Base-by-base conservation (phyloP, 2,113 vertebrate genomes). In the Campylorhamphus procurvoides region DNA sequence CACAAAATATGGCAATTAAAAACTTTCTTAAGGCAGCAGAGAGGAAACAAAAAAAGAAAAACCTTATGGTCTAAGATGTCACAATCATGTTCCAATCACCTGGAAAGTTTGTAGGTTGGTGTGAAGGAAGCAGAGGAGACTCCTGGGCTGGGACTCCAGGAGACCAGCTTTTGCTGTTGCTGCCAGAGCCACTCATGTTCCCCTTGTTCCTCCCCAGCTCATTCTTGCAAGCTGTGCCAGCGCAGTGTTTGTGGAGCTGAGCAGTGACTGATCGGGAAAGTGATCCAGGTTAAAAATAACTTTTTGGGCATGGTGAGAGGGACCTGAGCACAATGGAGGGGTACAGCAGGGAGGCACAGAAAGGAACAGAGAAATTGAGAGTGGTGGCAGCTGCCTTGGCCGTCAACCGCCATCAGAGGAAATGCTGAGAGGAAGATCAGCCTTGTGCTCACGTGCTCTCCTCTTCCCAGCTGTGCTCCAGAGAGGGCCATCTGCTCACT, bases 381-480 rank as follows among this genome's bases (percentile, higher is more conserved):
- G 71, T 6, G 1, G 27, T 72, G 87, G 81, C 64, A 87, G 81
- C 74, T 94, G 77, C 69, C 44, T 89, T 75, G 81, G 56, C 77
- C 87, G 73, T 84, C 69, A 87, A 68, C 90, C 66, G 31, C 66
- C n/a, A 24, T 52, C 49, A 60, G 90, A 62, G 83, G 79, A 93
- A 93, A 93, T 63, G 56, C 75, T 0, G 6, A 74, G 86, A 42
- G 76, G 89, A 94, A 72, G 60, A 84, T 87, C 87, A 84, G 66
- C 62, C 56, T 71, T 91, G 62, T 3, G 10, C 78, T 95, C 66
- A 31, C 5, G 2, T 80, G 90, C 58, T 79, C 56, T 83, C 3
- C 49, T 87, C 20, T 37, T 87, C 94, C 92, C 95, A 94, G 95
- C 94, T 96, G 95, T 83, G 92, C 82, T 96, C 78, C 58, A 37